These are phyloP conservation scores for Sebastiscus albofasciatus DNA, from an alignment of 2,797 vertebrate species.

Conservation along the genomic window DNA sequence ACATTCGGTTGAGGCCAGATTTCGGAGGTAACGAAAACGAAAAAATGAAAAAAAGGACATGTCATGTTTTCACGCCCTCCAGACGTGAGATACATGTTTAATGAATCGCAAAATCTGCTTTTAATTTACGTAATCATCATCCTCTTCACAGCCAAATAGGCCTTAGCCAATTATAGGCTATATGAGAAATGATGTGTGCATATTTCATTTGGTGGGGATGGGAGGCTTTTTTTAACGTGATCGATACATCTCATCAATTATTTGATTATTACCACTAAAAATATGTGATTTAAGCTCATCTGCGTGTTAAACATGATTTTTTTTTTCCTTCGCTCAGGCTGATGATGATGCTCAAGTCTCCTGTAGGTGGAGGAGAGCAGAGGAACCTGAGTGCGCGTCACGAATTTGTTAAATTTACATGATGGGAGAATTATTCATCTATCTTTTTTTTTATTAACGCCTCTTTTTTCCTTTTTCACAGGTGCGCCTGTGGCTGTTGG, in stretches of 20 bases:
- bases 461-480: constrained; percentile 77
- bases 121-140: constrained; percentile 71
- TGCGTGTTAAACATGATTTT: constrained; percentile 32
- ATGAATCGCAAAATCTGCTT: constrained; percentile 79
- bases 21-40: constrained; percentile 92
- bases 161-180: constrained; percentile 52
- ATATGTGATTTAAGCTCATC: constrained; percentile 43
- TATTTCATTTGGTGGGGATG: constrained; percentile 53
- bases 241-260: constrained; percentile 67
- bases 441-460: constrained; percentile 49
- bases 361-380: constrained; percentile 64
- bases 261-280: constrained; percentile 54
- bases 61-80: constrained; percentile 72
- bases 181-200: constrained; percentile 54
- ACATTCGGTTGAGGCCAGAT: constrained; percentile 99
- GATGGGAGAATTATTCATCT: constrained; percentile 54
- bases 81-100: constrained; percentile 77
- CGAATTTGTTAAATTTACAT: constrained; percentile 70
- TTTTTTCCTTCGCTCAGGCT: constrained; percentile 4
- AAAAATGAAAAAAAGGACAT: constrained; percentile 50
- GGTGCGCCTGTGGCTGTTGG: constrained; percentile 97
- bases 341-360: constrained; percentile 55
- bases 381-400: constrained; percentile 64
- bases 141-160: constrained; percentile 63
- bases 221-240: constrained; percentile 51